A percentile compares a stretch with the other conserved stretches of the same genome.
These are phyloP conservation scores for Kryptopterus vitreolus DNA, from an alignment of 2,797 vertebrate species.

Conservation along the genomic window DNA sequence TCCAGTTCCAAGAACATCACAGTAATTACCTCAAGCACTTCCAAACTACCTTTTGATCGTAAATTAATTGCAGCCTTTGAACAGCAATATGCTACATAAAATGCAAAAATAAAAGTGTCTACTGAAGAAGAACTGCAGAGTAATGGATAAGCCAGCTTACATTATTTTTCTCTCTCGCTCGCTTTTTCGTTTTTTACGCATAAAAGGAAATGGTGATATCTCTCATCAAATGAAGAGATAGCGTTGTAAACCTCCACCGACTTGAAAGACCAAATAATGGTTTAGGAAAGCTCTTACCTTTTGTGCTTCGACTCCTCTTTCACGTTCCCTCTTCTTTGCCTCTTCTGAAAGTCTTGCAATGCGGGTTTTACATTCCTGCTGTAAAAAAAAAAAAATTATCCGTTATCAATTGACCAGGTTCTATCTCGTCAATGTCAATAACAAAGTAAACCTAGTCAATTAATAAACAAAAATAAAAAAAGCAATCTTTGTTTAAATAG, in stretches of 20 bases:
- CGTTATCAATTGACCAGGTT: background rate
- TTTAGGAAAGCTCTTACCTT: slow-evolving; percentile 62
- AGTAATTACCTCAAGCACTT: slow-evolving; percentile 54
- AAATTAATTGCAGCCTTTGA: slow-evolving; percentile 55
- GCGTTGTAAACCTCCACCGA: slow-evolving; percentile 44
- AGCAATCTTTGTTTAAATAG: background rate
- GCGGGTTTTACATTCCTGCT: slow-evolving; percentile 69
- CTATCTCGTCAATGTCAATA: background rate
- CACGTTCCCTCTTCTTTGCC: slow-evolving; percentile 59
- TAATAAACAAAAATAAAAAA: background rate
- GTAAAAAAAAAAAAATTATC: slow-evolving; percentile 41
- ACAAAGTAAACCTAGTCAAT: background rate
- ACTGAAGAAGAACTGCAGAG: slow-evolving; percentile 47
- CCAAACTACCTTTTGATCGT: slow-evolving; percentile 50
- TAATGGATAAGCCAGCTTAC: slow-evolving; percentile 37
- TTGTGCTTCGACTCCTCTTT: slow-evolving; percentile 26
- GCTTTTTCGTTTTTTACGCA: slow-evolving; percentile 39
- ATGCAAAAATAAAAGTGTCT: slow-evolving; percentile 44
- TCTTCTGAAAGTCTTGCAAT: slow-evolving; percentile 67
- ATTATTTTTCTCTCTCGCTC: slow-evolving; percentile 39
- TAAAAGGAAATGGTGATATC: slow-evolving; percentile 6
- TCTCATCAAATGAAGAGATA: slow-evolving; percentile 44
- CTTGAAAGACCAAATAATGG: slow-evolving; percentile 42
- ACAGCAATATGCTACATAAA: slow-evolving; percentile 49
- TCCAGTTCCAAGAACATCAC: slow-evolving; percentile 47